phyloP scores from a whole-genome alignment of 2,113 vertebrate genomes.

The Limnothrissa miodon region DNA sequence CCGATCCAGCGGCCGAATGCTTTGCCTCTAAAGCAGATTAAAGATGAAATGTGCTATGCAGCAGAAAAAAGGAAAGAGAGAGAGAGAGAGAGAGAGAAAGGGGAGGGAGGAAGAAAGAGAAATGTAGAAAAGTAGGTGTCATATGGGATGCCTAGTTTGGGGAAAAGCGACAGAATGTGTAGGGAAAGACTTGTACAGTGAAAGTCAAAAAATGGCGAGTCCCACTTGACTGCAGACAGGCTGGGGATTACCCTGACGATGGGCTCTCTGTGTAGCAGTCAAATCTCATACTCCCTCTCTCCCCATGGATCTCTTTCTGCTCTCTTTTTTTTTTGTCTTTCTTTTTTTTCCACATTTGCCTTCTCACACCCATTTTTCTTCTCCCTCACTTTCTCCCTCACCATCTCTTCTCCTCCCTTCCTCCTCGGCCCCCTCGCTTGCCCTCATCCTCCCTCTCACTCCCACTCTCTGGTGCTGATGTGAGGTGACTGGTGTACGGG shows the following conservation, averaged over 20 bases:
- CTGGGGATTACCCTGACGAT: not conserved
- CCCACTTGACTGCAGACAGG: not conserved
- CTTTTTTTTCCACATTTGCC: not conserved
- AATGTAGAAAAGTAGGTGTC: not conserved
- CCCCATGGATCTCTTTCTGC: not conserved
- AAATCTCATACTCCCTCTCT: slow-evolving; percentile 3
- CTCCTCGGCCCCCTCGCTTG: not conserved
- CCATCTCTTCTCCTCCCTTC: not conserved
- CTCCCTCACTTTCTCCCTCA: not conserved
- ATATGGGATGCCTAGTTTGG: not conserved
- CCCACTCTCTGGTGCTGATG: not conserved
- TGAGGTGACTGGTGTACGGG: not conserved
- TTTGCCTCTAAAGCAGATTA: slow-evolving; percentile 37
- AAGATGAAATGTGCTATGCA: slow-evolving; percentile 25
- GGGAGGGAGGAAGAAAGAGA: not conserved
- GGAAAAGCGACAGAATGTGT: not conserved
- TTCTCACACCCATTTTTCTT: not conserved
- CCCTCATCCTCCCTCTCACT: not conserved
- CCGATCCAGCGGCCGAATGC: not conserved
- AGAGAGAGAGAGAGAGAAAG: not conserved
- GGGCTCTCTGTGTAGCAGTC: not conserved
- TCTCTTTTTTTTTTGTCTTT: not conserved
- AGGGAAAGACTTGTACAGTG: not conserved
- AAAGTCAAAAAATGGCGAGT: not conserved
- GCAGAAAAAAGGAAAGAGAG: not conserved